Base-by-base conservation (phyloP, 1,140 invertebrate genomes). In the Zaprionus kolodkinae region DNA sequence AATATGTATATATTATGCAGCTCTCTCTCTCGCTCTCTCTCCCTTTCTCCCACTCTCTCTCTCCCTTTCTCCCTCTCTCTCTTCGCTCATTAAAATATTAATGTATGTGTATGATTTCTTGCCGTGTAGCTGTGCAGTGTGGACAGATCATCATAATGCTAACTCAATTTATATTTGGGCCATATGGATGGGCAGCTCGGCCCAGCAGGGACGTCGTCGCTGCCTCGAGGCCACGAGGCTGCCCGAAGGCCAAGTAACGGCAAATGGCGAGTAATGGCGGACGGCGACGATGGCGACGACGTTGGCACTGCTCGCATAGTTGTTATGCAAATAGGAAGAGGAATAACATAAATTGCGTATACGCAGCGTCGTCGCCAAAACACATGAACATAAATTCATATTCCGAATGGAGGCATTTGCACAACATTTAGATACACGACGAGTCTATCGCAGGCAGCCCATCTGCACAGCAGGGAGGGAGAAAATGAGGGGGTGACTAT, bases 331-430 rank as follows among this genome's bases (percentile, higher is more conserved):
- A 88, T 88, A 81, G 84, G 68, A 59, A 66, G 68, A 80, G 77
- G 85, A 88, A 89, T 89, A 84, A 88, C 79, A 88, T 88, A 89
- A 88, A 88, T 88, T 88, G 84, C 84, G 85, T 88, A 88, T 88
- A 88, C 84, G 85, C 80, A 68, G 55, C 63, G 84, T 75, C 62
- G 84, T 75, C 66, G 79, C 57, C 71, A 61, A 61, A 21, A 72
- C 80, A 84, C 81, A 89, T 84, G 77, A 85, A 79, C 75, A 88
- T 88, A 88, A 88, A 89, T 88, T 88, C 85, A 87, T 82, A 88
- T 88, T 84, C 78, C 78, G 80, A 88, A 88, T 88, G 85, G 63
- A 40, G 57, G 77, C 82, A 86, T 86, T 86, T 79, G 76, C 82
- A 86, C 83, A 86, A 87, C 82, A 82, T 87, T 83, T 83, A 86